phyloP scores from a whole-genome alignment of 2,113 vertebrate species.

The Larimichthys crocea region DNA sequence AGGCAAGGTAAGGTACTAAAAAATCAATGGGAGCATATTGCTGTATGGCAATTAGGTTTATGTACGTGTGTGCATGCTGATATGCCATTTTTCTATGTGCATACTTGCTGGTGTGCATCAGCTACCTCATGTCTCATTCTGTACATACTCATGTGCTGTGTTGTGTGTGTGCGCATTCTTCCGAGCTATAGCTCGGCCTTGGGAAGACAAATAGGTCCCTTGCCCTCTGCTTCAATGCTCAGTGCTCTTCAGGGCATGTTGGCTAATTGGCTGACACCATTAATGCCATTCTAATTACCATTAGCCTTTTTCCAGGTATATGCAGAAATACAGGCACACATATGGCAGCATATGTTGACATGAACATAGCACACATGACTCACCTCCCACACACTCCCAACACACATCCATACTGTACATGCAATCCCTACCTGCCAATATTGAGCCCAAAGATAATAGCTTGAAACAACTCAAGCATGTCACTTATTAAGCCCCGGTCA shows the following conservation, averaged over 20 bases:
- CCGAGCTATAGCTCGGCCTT: constrained; percentile 24
- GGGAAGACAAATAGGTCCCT: constrained; percentile 48
- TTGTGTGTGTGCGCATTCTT: neutral
- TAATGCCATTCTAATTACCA: constrained; percentile 60
- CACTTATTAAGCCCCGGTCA: constrained; percentile 49
- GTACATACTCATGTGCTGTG: neutral
- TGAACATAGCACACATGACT: neutral
- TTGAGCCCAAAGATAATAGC: constrained; percentile 57
- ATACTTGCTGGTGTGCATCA: neutral
- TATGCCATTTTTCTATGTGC: neutral
- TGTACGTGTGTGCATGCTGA: neutral
- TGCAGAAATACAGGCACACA: constrained; percentile 4
- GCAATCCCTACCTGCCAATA: constrained; percentile 46
- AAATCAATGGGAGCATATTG: neutral
- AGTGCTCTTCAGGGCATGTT: constrained; percentile 39
- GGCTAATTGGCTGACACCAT: constrained; percentile 59
- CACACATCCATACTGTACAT: constrained; percentile 13
- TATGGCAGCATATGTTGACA: constrained; percentile 9
- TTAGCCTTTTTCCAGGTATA: constrained; percentile 35
- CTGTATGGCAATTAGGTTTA: neutral
- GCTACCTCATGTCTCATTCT: neutral
- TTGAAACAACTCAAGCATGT: constrained; percentile 55
- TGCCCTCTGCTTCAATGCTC: constrained; percentile 45
- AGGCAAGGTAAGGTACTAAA: neutral
- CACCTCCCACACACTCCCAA: neutral